Conservation (phyloP, 2,113 vertebrate genomes). For the Nicator chloris region DNA sequence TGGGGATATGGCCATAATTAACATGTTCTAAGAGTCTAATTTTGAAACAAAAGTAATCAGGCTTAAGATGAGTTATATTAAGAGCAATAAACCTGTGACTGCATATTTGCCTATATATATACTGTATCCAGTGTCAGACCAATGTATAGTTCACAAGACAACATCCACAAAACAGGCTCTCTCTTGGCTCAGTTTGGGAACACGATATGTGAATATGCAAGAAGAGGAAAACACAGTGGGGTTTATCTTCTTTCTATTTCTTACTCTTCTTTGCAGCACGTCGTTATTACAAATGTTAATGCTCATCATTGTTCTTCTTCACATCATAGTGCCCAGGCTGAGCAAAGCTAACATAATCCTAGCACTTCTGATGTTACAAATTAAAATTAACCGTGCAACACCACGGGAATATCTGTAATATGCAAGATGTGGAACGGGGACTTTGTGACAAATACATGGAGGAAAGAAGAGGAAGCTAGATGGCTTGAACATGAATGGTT, state of each 20-base stretch:
- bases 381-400: neutral
- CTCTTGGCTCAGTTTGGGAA: neutral
- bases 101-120: slow-evolving; percentile 11
- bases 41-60: slow-evolving; percentile 39
- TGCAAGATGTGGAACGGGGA: neutral
- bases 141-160: neutral
- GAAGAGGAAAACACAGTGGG: neutral
- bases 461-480: neutral
- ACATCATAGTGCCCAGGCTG: neutral
- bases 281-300: neutral
- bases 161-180: neutral
- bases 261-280: neutral
- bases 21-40: slow-evolving; percentile 25
- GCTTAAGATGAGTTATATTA: slow-evolving; percentile 38
- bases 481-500: neutral
- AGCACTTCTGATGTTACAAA: slow-evolving; percentile 35
- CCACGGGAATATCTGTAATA: slow-evolving; percentile 22
- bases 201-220: neutral
- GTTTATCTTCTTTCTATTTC: neutral
- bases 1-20: slow-evolving; percentile 36
- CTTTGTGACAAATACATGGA: slow-evolving; percentile 3
- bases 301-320: neutral
- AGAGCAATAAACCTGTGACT: neutral
- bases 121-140: neutral
- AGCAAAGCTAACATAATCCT: slow-evolving; percentile 9